Conservation (phyloP, 2,797 vertebrate species). For the Thalassophryne amazonica region DNA sequence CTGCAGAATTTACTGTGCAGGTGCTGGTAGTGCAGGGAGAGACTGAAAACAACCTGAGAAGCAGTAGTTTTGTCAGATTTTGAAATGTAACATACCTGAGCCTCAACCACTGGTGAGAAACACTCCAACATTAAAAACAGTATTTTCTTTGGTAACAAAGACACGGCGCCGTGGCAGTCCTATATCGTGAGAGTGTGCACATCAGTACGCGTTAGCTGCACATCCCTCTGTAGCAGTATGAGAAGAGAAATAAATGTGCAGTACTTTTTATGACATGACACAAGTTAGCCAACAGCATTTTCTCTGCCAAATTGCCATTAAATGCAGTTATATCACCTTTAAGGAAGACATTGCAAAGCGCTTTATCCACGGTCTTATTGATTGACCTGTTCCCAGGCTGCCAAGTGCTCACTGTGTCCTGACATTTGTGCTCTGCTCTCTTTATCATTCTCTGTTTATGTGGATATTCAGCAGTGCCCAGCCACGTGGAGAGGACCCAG, state of each 20-base stretch:
- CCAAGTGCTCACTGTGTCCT: constrained; percentile 47
- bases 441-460: constrained; percentile 35
- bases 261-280: constrained; percentile 26
- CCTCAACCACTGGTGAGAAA: too few relatives aligned
- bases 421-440: constrained; percentile 48
- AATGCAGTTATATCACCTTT: constrained; percentile 58
- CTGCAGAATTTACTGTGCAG: too few relatives aligned
- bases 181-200: constrained; percentile 33
- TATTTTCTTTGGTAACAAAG: too few relatives aligned
- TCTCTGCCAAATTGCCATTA: constrained; percentile 48
- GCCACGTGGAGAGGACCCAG: constrained; percentile 87
- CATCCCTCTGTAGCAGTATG: constrained; percentile 23
- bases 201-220: constrained; percentile 29
- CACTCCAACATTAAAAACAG: too few relatives aligned
- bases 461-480: constrained; percentile 76
- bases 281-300: constrained; percentile 30
- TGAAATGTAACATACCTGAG: too few relatives aligned
- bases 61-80: too few relatives aligned
- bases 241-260: constrained; percentile 27
- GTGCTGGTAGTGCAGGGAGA: too few relatives aligned
- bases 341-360: constrained; percentile 51
- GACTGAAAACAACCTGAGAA: too few relatives aligned
- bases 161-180: constrained; percentile 52
- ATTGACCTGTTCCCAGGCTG: constrained; percentile 56
- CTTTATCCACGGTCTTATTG: constrained; percentile 61